Conservation (phyloP, 1,140 invertebrate genomes). For the Philopotamus ludificatus region DNA sequence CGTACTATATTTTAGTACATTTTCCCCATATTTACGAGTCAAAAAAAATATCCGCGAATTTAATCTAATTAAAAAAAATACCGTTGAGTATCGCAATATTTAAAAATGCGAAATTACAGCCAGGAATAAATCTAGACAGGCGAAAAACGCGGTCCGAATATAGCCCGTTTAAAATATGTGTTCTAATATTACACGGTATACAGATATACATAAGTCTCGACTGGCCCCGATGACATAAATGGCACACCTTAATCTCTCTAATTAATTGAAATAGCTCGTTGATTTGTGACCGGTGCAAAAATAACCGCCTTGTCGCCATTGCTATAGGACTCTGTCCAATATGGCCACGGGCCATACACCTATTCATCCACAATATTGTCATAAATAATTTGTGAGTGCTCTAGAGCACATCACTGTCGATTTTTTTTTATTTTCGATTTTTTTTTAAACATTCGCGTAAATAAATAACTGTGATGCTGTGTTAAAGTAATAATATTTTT, state of each 20-base stretch:
- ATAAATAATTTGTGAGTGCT: conserved; percentile 10
- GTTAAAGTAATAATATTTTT: too few species aligned
- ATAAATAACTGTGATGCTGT: too few species aligned
- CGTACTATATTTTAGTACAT: too few species aligned
- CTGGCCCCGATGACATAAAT: conserved; percentile 17
- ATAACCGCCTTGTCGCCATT: conserved; percentile 43
- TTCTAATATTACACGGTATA: conserved; percentile 8
- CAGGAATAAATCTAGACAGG: too few species aligned
- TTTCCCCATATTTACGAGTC: too few species aligned
- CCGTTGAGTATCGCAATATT: too few species aligned
- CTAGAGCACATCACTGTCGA: neutral
- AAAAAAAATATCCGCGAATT: too few species aligned
- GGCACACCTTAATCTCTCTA: conserved; percentile 55
- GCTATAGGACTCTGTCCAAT: conserved; percentile 50
- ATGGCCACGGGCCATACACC: conserved; percentile 38
- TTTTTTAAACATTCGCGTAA: too few species aligned
- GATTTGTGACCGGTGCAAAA: conserved; percentile 50
- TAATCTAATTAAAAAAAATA: too few species aligned
- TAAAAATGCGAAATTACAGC: too few species aligned
- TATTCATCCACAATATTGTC: conserved; percentile 6
- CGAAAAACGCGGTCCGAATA: conserved; percentile 12
- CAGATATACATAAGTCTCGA: neutral
- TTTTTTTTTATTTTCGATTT: too few species aligned
- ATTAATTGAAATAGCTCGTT: conserved; percentile 56
- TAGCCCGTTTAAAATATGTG: conserved; percentile 10